phyloP scores from a whole-genome alignment of 2,888 invertebrate genomes.

The Drosophila robusta region DNA sequence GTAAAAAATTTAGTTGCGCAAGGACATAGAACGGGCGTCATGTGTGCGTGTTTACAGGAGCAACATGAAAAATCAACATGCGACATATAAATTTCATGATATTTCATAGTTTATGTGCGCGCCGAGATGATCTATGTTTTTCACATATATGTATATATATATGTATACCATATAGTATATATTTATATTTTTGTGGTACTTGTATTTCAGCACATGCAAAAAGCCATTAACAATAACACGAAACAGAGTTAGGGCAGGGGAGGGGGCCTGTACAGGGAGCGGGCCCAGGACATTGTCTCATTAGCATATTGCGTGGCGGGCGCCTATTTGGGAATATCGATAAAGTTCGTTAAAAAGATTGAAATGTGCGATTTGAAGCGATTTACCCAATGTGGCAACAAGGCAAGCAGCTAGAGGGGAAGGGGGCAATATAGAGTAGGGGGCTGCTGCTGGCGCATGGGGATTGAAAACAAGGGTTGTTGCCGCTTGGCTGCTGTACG shows the following conservation, averaged over 20 bases:
- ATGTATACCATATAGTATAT: constrained; percentile 1
- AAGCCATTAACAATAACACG: constrained; percentile 64
- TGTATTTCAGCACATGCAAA: constrained; percentile 62
- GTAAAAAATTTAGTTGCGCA: constrained; percentile 70
- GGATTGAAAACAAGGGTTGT: constrained; percentile 40
- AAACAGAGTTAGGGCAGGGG: constrained; percentile 1
- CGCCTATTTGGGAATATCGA: constrained; percentile 78
- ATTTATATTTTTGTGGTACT: constrained; percentile 6
- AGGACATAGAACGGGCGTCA: constrained; percentile 55
- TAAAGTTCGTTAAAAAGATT: constrained; percentile 80
- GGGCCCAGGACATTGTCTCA: constrained; percentile 59
- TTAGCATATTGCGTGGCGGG: constrained; percentile 83
- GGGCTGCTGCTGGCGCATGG: not conserved
- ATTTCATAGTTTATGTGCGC: constrained; percentile 71
- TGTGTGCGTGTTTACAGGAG: constrained; percentile 71
- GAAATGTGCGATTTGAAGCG: constrained; percentile 73
- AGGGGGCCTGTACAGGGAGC: not conserved
- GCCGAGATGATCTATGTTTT: constrained; percentile 65
- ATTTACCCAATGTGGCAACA: constrained; percentile 66
- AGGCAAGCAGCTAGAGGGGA: constrained; percentile 27
- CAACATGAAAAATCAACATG: constrained; percentile 62
- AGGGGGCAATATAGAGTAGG: not conserved
- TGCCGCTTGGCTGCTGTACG: constrained; percentile 4
- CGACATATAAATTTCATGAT: constrained; percentile 68
- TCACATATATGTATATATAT: constrained; percentile 16